phyloP scores from a whole-genome alignment of 2,113 vertebrate genomes.

The Hippolais icterina region DNA sequence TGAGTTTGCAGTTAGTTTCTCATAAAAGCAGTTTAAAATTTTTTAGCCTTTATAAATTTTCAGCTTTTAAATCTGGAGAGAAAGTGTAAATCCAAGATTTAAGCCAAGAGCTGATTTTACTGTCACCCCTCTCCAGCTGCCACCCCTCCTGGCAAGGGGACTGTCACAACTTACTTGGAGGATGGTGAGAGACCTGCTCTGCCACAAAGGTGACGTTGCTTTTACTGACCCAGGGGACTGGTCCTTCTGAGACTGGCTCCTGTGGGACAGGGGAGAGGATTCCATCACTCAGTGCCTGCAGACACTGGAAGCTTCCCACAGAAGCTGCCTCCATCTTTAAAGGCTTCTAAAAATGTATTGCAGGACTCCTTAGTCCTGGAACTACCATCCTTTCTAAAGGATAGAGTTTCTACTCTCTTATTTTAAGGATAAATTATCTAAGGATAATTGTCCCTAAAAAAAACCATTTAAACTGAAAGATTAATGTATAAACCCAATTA shows the following conservation, averaged over 20 bases:
- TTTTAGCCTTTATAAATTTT: neutral
- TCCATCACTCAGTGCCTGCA: neutral
- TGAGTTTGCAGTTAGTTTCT: neutral
- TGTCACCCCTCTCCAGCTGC: neutral
- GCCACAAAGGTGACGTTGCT: conserved; percentile 93
- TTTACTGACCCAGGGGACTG: conserved; percentile 87
- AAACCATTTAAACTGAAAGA: neutral
- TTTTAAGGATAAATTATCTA: neutral
- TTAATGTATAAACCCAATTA: neutral
- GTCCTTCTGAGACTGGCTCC: conserved; percentile 92
- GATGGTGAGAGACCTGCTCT: conserved; percentile 98
- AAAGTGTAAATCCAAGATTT: neutral
- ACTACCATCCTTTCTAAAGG: neutral
- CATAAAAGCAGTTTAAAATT: neutral
- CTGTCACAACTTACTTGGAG: conserved; percentile 87
- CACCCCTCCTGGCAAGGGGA: neutral
- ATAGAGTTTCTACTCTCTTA: neutral
- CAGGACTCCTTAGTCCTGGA: neutral
- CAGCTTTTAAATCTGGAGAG: neutral
- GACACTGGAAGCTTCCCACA: neutral
- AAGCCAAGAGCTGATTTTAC: neutral
- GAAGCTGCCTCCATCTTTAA: neutral
- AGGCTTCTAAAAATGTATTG: neutral
- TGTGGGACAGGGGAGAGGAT: conserved; percentile 47
- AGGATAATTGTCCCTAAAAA: neutral